Percentiles rank a stretch among this genome's conserved stretches.
These are phyloP conservation scores for Piezodorus guildinii DNA, from an alignment of 1,140 invertebrate species.

Conservation along the genomic window DNA sequence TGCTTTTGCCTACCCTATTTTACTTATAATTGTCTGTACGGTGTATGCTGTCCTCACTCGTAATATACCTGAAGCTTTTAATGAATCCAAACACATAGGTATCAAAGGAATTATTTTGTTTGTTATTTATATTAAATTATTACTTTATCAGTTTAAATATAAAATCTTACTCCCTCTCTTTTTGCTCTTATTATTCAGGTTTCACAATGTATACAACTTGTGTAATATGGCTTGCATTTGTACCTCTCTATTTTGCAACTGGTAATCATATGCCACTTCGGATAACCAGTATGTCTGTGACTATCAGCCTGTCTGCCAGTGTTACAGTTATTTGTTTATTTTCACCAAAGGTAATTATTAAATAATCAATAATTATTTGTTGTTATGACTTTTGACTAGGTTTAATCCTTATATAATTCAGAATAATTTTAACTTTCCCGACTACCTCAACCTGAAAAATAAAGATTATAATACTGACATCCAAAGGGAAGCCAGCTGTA, in stretches of 20 bases:
- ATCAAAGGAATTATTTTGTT: not conserved
- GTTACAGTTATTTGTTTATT: slow-evolving; percentile 66
- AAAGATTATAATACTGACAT: too few relatives aligned
- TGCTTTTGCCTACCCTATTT: slow-evolving; percentile 64
- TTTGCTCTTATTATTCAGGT: slow-evolving; percentile 29
- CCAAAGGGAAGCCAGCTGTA: too few relatives aligned
- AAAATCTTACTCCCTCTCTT: too few relatives aligned
- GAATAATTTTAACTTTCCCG: too few relatives aligned
- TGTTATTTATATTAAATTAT: too few relatives aligned
- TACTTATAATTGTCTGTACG: slow-evolving; percentile 58
- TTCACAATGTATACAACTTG: slow-evolving; percentile 71
- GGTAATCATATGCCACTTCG: slow-evolving; percentile 58
- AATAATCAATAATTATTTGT: too few relatives aligned
- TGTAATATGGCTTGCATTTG: slow-evolving; percentile 60
- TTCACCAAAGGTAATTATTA: slow-evolving; percentile 50
- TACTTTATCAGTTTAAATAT: too few relatives aligned
- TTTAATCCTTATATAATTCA: too few relatives aligned
- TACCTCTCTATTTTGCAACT: slow-evolving; percentile 58
- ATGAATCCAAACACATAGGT: slow-evolving; percentile 54
- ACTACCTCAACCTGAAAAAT: too few relatives aligned
- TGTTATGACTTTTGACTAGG: too few relatives aligned
- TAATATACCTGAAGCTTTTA: slow-evolving; percentile 64
- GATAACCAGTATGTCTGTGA: slow-evolving; percentile 65
- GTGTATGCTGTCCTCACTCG: slow-evolving; percentile 62
- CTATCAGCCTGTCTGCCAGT: slow-evolving; percentile 63